Base-by-base conservation (phyloP, 2,888 invertebrate species). In the Rhingia campestris region DNA sequence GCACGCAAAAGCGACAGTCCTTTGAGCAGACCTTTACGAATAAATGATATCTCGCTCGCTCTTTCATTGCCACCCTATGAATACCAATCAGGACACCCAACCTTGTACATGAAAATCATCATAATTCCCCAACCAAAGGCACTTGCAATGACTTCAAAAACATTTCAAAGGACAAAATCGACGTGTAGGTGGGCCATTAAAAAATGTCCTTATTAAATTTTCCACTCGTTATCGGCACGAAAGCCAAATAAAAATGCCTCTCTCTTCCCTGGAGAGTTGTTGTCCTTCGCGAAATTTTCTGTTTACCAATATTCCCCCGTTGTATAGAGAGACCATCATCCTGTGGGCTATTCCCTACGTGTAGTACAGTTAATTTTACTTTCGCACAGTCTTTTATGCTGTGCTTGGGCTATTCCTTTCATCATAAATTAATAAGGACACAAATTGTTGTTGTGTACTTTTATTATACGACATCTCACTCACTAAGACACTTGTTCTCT, bases 121-220 rank as follows among this genome's bases (percentile, higher is more conserved):
- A 79, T 82, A 79, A 79, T 79, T 82, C 82, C 22, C 22, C 67
- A 41, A 39, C 63, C 63, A 33, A 82, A 59, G 61, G 63, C 61
- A 77, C 67, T 77, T 69, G 33, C 58, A 69, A 54, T 61, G 61
- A 30, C 76, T 76, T 79, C 79, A 74, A 74, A 81, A 79, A 58
- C 73, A 63, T 49, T 6, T 14, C 7, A 9, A 39, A 10, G 22
- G 45, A 12, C 5, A 45, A 5, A 3, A 30, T 33, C 39, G 35
- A 6, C n/a, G 14, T 6, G 12, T 14, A 2, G 0, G 22, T 32
- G 61, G 54, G 59, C 12, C 41, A 12, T 41, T 30, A 45, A 76
- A 56, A 37, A 43, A 53, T 43, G 43, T 63, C 63, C 63, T 79
- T 82, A 69, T 82, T 56, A 77, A 82, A 77, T 66, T 73, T 61